Percentiles rank a stretch among this genome's conserved stretches.
These are phyloP conservation scores for Acanthoscelides obtectus DNA, from an alignment of 2,888 invertebrate species.

Conservation along the genomic window DNA sequence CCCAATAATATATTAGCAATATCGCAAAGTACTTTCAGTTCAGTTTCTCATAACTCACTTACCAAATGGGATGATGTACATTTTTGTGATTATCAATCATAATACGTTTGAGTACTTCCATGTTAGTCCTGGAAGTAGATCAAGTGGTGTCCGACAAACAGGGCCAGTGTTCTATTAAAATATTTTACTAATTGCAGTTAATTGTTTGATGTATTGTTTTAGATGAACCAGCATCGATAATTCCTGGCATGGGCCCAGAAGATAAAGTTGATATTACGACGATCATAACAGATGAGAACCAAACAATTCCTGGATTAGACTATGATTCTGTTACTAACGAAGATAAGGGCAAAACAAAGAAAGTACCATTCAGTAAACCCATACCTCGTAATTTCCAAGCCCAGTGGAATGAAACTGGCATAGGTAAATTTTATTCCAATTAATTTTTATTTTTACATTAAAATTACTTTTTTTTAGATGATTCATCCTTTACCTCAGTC, in stretches of 20 bases:
- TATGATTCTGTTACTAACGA: constrained; percentile 63
- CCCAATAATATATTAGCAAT: too few species aligned
- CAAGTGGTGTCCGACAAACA: too few species aligned
- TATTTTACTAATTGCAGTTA: too few species aligned
- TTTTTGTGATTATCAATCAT: too few species aligned
- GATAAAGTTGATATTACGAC: constrained; percentile 78
- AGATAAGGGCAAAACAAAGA: constrained; percentile 70
- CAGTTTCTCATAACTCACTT: too few species aligned
- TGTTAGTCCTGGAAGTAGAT: too few species aligned
- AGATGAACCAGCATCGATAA: constrained; percentile 67
- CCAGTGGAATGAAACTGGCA: constrained; percentile 84
- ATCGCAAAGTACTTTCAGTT: too few species aligned
- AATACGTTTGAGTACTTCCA: too few species aligned
- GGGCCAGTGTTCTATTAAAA: too few species aligned
- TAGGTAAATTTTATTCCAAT: constrained; percentile 6
- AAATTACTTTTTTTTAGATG: constrained; percentile 35
- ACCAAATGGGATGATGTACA: too few species aligned
- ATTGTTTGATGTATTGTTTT: constrained; percentile 1
- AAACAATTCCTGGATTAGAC: constrained; percentile 81
- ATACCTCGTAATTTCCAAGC: constrained; percentile 95
- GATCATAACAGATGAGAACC: constrained; percentile 76
- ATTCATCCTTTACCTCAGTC: constrained; percentile 56
- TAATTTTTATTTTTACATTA: not conserved
- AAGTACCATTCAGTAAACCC: constrained; percentile 92
- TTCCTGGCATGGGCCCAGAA: constrained; percentile 98